phyloP scores from a whole-genome alignment of 2,888 invertebrate species.

The Cephus rjabovi region DNA sequence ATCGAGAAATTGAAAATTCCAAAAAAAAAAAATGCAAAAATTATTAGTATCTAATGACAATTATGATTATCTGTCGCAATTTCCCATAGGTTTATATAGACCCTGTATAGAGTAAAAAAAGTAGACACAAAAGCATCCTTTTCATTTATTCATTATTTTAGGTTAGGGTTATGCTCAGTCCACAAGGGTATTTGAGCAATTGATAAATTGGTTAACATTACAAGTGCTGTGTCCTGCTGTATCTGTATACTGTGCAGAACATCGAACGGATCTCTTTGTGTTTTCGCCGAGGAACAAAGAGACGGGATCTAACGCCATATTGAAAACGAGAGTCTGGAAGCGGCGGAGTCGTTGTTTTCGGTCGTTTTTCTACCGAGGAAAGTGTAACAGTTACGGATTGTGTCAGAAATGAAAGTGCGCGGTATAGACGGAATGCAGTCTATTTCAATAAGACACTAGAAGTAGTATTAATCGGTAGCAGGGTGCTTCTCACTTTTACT shows the following conservation, averaged over 20 bases:
- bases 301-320: slow-evolving; percentile 20
- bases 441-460: neutral
- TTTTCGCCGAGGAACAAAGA: neutral
- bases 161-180: neutral
- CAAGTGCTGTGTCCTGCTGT: neutral
- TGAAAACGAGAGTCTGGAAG: slow-evolving; percentile 39
- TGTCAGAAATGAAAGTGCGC: slow-evolving; percentile 62
- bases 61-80: neutral
- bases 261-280: neutral
- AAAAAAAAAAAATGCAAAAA: neutral
- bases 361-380: slow-evolving; percentile 39
- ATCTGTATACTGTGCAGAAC: neutral
- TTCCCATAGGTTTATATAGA: neutral
- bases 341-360: neutral
- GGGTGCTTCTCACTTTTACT: neutral
- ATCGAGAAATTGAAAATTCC: no score
- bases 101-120: neutral
- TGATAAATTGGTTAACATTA: neutral
- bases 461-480: neutral
- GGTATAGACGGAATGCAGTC: slow-evolving; percentile 8
- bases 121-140: neutral
- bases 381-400: slow-evolving; percentile 56
- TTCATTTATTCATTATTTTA: neutral
- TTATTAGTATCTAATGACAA: neutral
- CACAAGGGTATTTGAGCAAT: neutral